Evolutionary conservation across 2,797 vertebrate genomes (phyloP).

Genomic region (Tenualosa thibaudeaui): DNA sequence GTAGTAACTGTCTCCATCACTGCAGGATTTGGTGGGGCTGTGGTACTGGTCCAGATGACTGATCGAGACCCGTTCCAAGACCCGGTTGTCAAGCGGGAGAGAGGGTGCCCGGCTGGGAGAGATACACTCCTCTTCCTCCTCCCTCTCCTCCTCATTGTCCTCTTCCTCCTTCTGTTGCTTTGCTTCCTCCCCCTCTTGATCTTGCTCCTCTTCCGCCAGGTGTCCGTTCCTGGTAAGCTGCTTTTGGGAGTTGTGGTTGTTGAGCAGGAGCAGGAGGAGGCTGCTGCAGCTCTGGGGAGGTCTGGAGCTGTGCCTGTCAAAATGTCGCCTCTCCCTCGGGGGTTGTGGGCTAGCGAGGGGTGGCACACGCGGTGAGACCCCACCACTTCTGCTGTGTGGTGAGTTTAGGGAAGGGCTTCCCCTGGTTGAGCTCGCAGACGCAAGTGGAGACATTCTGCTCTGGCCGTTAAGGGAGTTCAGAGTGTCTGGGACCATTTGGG

Average conservation of each 20-base stretch:
- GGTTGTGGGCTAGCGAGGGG: slow-evolving; percentile 65
- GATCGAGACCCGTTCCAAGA: no score
- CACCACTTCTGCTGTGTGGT: slow-evolving; percentile 62
- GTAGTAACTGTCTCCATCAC: slow-evolving; percentile 91
- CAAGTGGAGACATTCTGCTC: slow-evolving; percentile 78
- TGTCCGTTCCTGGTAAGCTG: slow-evolving; percentile 83
- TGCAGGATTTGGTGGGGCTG: slow-evolving; percentile 91
- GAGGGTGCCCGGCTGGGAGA: slow-evolving; percentile 76
- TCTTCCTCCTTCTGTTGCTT: not conserved
- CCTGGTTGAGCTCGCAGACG: slow-evolving; percentile 67
- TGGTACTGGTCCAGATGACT: slow-evolving; percentile 61
- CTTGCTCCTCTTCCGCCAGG: slow-evolving; percentile 75
- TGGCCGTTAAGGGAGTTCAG: slow-evolving; percentile 82
- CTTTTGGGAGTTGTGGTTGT: slow-evolving; percentile 91
- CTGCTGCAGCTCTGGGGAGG: slow-evolving; percentile 91
- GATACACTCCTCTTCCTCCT: slow-evolving; percentile 69
- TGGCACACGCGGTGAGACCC: slow-evolving; percentile 47
- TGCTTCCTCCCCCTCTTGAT: slow-evolving; percentile 74
- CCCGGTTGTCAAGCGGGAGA: not conserved
- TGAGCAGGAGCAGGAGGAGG: slow-evolving; percentile 92
- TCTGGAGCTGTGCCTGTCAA: slow-evolving; percentile 80
- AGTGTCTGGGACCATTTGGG: slow-evolving; percentile 76
- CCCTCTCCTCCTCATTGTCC: not conserved
- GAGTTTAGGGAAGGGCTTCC: slow-evolving; percentile 77
- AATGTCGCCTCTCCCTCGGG: slow-evolving; percentile 79